These are phyloP conservation scores for Heliconius himera DNA, from an alignment of 1,140 invertebrate genomes.

Conservation along the genomic window DNA sequence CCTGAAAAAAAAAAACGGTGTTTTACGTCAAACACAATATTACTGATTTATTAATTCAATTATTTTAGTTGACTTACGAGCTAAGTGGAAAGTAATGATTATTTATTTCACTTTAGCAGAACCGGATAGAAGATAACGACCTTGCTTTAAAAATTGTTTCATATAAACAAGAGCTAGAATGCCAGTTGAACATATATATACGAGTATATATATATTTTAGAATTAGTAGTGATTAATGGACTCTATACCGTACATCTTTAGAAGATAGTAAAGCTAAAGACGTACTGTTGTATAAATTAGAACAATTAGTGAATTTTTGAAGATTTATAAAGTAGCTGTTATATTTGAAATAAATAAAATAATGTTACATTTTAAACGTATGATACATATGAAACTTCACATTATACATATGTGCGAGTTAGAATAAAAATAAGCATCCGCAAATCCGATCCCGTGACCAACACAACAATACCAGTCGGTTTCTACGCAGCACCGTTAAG, in stretches of 20 bases:
- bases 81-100: not conserved
- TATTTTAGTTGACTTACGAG: too few species aligned
- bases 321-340: not conserved
- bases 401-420: too few species aligned
- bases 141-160: conserved; percentile 24
- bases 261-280: too few species aligned
- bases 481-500: conserved; percentile 39
- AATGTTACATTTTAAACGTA: too few species aligned
- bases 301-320: not conserved
- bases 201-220: not conserved
- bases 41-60: too few species aligned
- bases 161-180: conserved; percentile 18
- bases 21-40: too few species aligned
- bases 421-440: not conserved
- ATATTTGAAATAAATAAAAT: not conserved
- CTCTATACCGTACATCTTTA: not conserved
- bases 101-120: conserved; percentile 12
- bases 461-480: conserved; percentile 37
- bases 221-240: not conserved
- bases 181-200: not conserved
- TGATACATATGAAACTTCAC: too few species aligned
- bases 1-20: too few species aligned
- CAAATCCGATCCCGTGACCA: not conserved
- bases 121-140: conserved; percentile 24
- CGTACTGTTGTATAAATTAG: not conserved